Percentiles rank a stretch among this genome's conserved stretches.
phyloP scores from a whole-genome alignment of 2,888 invertebrate species.

The Priocnemis perturbator region DNA sequence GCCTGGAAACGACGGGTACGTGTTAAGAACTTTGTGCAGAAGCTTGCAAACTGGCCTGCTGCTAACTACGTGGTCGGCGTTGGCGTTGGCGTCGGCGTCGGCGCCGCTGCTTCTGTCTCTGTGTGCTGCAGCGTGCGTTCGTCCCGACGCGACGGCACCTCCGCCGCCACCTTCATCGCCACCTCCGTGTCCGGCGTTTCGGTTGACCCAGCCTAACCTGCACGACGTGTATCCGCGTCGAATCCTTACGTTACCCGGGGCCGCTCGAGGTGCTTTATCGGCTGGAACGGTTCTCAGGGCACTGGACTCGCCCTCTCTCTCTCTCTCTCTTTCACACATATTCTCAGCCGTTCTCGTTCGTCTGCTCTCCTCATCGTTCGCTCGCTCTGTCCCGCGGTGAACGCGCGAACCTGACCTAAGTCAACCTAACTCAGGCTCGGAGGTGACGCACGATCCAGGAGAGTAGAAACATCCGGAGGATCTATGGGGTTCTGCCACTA shows the following conservation, averaged over 20 bases:
- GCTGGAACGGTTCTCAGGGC: slow-evolving; percentile 56
- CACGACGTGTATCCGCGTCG: slow-evolving; percentile 56
- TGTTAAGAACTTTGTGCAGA: slow-evolving; percentile 4
- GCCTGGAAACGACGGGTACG: slow-evolving; percentile 3
- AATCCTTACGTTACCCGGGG: slow-evolving; percentile 44
- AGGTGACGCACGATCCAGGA: neutral
- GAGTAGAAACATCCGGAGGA: neutral
- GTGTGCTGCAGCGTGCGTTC: slow-evolving; percentile 49
- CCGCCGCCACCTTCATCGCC: too few species aligned
- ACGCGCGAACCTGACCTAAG: too few species aligned
- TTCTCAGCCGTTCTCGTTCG: neutral
- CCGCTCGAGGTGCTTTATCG: slow-evolving; percentile 49
- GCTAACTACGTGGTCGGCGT: slow-evolving; percentile 4
- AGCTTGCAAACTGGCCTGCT: slow-evolving; percentile 5
- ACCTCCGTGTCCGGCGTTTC: slow-evolving; percentile 52
- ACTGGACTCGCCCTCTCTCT: slow-evolving; percentile 44
- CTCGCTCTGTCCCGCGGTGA: too few species aligned
- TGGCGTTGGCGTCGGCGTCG: neutral
- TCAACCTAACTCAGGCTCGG: neutral
- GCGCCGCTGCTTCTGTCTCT: slow-evolving; percentile 2
- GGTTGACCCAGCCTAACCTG: slow-evolving; percentile 56
- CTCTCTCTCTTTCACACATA: slow-evolving; percentile 26
- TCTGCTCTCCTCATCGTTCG: neutral
- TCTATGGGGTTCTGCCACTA: neutral
- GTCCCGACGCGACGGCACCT: slow-evolving; percentile 10